These are phyloP conservation scores for Psephotus haematonotus DNA, from an alignment of 2,113 vertebrate genomes.

Conservation along the genomic window DNA sequence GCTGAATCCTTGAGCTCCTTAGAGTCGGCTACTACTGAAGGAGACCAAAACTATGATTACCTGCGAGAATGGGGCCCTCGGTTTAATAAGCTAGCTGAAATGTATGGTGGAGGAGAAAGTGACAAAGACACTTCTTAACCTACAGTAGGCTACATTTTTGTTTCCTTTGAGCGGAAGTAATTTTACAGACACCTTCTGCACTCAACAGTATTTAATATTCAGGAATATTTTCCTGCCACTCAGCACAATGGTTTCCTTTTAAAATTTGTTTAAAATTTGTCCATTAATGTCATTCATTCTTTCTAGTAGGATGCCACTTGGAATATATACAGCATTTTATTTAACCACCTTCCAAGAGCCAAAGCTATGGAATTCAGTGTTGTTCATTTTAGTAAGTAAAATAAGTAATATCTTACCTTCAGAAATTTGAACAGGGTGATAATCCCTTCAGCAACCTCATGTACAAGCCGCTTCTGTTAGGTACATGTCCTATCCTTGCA, in stretches of 20 bases:
- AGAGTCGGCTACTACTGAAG: conserved; percentile 89
- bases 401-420: conserved; percentile 58
- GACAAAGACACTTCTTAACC: conserved; percentile 87
- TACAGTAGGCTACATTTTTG: conserved; percentile 1
- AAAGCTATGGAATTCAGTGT: conserved; percentile 81
- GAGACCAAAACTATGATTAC: conserved; percentile 97
- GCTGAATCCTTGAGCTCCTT: conserved; percentile 95
- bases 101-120: conserved; percentile 94
- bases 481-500: conserved; percentile 68
- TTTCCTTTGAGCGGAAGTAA: conserved; percentile 52
- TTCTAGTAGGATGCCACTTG: conserved; percentile 76
- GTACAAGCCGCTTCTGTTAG: conserved; percentile 73
- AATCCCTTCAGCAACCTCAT: conserved; percentile 70
- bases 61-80: conserved; percentile 95
- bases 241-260: conserved; percentile 72
- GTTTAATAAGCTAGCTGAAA: conserved; percentile 95
- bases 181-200: conserved; percentile 64
- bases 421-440: conserved; percentile 69
- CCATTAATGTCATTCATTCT: conserved; percentile 75
- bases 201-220: conserved; percentile 72
- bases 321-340: conserved; percentile 75
- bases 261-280: conserved; percentile 60
- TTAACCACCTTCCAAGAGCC: conserved; percentile 79
- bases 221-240: conserved; percentile 76
- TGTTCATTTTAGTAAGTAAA: conserved; percentile 78